A percentile compares a stretch with the other conserved stretches of the same genome.
phyloP scores from a whole-genome alignment of 2,797 vertebrate species.

The Vireo griseus region DNA sequence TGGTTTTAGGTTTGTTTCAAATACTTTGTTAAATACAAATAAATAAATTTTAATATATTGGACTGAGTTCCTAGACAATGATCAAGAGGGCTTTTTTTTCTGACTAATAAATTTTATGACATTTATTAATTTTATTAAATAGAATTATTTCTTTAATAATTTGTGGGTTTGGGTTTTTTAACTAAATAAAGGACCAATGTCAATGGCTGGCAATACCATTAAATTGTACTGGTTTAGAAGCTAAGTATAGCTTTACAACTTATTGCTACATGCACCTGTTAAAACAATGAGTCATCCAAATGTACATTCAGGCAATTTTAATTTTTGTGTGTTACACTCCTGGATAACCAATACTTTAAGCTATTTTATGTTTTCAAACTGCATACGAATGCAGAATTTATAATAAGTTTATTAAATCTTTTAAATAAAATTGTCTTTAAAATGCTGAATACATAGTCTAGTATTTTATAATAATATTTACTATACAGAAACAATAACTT shows the following conservation, averaged over 20 bases:
- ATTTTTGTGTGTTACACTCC: not conserved
- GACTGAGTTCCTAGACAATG: not conserved
- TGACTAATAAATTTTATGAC: too few species aligned
- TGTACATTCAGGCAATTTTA: not conserved
- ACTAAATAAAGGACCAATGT: not conserved
- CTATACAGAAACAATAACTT: not conserved
- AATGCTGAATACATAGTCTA: not conserved
- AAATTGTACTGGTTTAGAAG: not conserved
- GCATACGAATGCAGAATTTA: not conserved
- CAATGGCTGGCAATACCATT: not conserved
- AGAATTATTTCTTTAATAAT: not conserved
- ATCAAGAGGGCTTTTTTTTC: not conserved
- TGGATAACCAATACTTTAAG: not conserved
- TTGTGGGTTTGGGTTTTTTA: not conserved
- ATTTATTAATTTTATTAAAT: too few species aligned
- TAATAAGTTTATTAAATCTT: not conserved
- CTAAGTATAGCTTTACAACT: not conserved
- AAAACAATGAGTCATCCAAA: conserved; percentile 40
- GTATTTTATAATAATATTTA: not conserved
- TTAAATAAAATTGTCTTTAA: not conserved
- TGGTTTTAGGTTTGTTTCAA: not conserved
- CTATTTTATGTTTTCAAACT: not conserved
- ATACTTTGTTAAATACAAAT: not conserved
- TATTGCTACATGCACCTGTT: conserved; percentile 22
- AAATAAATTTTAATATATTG: not conserved